Conservation (phyloP, 2,888 invertebrate species). For the Lacanobia wlatinum region DNA sequence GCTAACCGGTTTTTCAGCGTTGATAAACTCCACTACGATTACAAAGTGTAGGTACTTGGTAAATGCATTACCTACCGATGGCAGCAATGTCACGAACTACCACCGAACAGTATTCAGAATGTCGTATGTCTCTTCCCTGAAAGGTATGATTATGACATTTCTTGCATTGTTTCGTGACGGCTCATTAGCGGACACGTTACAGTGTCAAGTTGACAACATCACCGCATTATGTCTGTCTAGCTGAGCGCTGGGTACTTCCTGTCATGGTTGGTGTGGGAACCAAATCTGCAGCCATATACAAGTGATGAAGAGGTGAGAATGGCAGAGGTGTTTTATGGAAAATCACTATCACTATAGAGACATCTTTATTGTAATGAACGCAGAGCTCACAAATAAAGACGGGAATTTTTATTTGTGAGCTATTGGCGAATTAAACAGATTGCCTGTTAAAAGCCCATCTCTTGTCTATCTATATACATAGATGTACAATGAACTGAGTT, state of each 20-base stretch:
- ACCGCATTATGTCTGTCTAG: not conserved
- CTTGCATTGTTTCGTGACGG: slow-evolving; percentile 16
- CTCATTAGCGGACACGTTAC: slow-evolving; percentile 1
- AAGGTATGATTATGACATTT: slow-evolving; percentile 1
- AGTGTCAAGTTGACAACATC: not conserved
- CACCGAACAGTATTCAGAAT: not conserved
- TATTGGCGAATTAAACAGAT: too few relatives aligned
- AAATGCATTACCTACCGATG: too few relatives aligned
- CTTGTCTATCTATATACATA: too few relatives aligned
- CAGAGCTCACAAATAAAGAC: too few relatives aligned
- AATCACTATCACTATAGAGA: not conserved
- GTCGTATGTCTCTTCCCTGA: not conserved
- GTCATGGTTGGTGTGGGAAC: slow-evolving; percentile 1
- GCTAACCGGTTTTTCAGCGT: not conserved
- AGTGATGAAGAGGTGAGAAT: not conserved
- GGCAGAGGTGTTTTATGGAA: too few relatives aligned
- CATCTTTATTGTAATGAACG: not conserved
- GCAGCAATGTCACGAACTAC: not conserved
- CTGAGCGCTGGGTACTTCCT: not conserved
- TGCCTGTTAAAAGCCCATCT: too few relatives aligned
- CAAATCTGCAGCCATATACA: not conserved
- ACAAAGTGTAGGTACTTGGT: not conserved
- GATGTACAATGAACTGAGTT: too few relatives aligned
- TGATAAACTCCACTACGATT: not conserved
- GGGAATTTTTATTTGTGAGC: too few relatives aligned